Evolutionary conservation across 2,797 vertebrate species (phyloP), one percentile per base, ranked within the genome.

Genomic region (Takifugu rubripes): DNA sequence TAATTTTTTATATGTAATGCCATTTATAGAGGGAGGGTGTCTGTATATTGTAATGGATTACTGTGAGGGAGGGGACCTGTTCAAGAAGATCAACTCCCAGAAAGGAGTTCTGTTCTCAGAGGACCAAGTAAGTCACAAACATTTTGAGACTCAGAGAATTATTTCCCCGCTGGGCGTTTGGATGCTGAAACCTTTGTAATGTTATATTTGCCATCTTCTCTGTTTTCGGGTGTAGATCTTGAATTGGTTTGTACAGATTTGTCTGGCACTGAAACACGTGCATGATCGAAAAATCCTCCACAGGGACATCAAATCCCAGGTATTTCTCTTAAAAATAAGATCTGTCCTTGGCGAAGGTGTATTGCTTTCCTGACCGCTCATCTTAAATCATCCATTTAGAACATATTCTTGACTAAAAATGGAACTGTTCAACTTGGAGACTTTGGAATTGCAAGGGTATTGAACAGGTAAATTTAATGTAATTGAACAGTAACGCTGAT

Each of bases 1-100:
- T 7, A 5, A 7, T 10, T 33, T 33, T 33, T 9, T 11, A 10
- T 33, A 33, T 33, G 33, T 33, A 9, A 10, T 33, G 9, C 1
- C 33, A 9, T 33, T 11, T 3, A n/a, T 79, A 99, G 97, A 99
- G 92, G 91, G 90, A 25, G 97, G 97, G 5, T 95, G 93, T 83
- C 91, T 99, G 36, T 99, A 95, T 74, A 99, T 99, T 72, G 96
- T 99, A 59, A 99, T 99, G 97, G 97, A 98, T 88, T 99, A 98
- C 75, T 99, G 97, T 87, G 97, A 98, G 85, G 97, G 97, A 66
- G 97, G 97, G 55, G 97, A 99, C 72, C 88, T 99, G 5, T 99
- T 96, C 86, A 97, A 94, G 89, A 94, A 94, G 88, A 99, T 99
- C 84, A 99, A 98, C 86, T 92, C 94, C 62, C 97, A 99, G 82